These are phyloP conservation scores for Listronotus oregonensis DNA, from an alignment of 1,140 invertebrate species.

Conservation along the genomic window DNA sequence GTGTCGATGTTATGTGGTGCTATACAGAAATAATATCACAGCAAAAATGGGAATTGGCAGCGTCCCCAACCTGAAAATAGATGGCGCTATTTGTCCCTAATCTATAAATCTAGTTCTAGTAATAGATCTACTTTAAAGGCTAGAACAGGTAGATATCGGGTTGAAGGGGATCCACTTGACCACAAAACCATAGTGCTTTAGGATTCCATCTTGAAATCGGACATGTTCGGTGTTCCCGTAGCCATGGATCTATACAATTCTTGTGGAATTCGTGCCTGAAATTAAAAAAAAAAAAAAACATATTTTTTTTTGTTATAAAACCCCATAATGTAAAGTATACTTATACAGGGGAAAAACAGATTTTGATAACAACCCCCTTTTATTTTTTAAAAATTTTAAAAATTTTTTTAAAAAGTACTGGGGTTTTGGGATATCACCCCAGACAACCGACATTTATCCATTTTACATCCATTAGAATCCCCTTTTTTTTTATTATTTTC, in stretches of 20 bases:
- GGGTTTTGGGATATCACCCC: too few relatives aligned
- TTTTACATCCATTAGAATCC: too few relatives aligned
- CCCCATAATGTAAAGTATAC: too few relatives aligned
- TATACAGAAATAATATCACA: slow-evolving; percentile 32
- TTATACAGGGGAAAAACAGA: too few relatives aligned
- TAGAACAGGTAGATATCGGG: slow-evolving; percentile 36
- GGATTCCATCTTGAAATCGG: slow-evolving; percentile 96
- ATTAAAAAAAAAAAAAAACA: slow-evolving; percentile 36
- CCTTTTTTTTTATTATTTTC: too few relatives aligned
- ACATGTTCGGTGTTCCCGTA: slow-evolving; percentile 89
- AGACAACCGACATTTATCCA: too few relatives aligned
- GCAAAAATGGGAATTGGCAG: slow-evolving; percentile 31
- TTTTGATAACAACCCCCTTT: too few relatives aligned
- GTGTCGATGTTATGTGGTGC: slow-evolving; percentile 29
- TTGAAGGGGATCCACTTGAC: slow-evolving; percentile 61
- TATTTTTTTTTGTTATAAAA: too few relatives aligned
- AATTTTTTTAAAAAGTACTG: too few relatives aligned
- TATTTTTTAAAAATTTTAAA: too few relatives aligned
- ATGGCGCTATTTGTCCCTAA: slow-evolving; percentile 4
- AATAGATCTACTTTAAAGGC: slow-evolving; percentile 11
- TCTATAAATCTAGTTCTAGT: slow-evolving; percentile 16
- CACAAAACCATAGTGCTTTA: slow-evolving; percentile 88
- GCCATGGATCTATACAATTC: slow-evolving; percentile 92
- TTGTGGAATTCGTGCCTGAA: slow-evolving; percentile 92
- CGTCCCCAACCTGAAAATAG: slow-evolving; percentile 4